Conservation (phyloP, 1,140 invertebrate species). For the Drosophila cardini region DNA sequence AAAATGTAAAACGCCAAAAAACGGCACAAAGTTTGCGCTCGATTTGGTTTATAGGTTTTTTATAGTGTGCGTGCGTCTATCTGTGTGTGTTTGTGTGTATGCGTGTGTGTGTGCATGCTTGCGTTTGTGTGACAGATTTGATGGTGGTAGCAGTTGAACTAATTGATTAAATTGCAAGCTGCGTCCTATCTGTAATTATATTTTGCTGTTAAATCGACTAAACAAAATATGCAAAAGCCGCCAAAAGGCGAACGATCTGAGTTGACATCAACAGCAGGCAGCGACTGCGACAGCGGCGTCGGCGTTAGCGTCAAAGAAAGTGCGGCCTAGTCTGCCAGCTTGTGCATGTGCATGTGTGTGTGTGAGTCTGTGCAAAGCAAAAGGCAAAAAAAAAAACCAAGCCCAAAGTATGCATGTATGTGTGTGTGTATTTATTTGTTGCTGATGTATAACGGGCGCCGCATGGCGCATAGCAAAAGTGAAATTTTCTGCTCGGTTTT, state of each 20-base stretch:
- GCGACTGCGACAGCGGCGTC: conserved; percentile 6
- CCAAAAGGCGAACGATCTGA: conserved; percentile 60
- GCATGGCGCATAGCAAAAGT: conserved; percentile 61
- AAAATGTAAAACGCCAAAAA: conserved; percentile 25
- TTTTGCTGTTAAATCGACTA: conserved; percentile 26
- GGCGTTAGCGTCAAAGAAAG: conserved; percentile 61
- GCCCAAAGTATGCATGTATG: conserved; percentile 56
- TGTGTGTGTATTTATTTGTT: conserved; percentile 44
- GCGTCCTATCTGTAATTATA: conserved; percentile 4
- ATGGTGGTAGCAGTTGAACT: conserved; percentile 18
- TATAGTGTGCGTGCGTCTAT: conserved; percentile 11
- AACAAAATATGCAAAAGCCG: conserved; percentile 70
- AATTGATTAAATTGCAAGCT: conserved; percentile 46
- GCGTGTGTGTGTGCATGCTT: conserved; percentile 5
- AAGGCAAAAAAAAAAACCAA: conserved; percentile 67
- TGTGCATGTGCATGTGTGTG: conserved; percentile 25
- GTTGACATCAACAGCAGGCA: conserved; percentile 8
- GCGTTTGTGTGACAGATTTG: conserved; percentile 8
- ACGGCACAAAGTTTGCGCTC: conserved; percentile 35
- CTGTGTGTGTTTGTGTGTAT: conserved; percentile 11
- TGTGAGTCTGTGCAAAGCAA: conserved; percentile 50
- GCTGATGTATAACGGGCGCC: conserved; percentile 41
- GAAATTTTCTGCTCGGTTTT: conserved; percentile 67
- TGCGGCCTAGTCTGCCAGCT: conserved; percentile 46
- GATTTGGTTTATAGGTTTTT: conserved; percentile 22